Evolutionary conservation across 1,140 invertebrate species (phyloP).

Genomic region (Drosophila subobscura): DNA sequence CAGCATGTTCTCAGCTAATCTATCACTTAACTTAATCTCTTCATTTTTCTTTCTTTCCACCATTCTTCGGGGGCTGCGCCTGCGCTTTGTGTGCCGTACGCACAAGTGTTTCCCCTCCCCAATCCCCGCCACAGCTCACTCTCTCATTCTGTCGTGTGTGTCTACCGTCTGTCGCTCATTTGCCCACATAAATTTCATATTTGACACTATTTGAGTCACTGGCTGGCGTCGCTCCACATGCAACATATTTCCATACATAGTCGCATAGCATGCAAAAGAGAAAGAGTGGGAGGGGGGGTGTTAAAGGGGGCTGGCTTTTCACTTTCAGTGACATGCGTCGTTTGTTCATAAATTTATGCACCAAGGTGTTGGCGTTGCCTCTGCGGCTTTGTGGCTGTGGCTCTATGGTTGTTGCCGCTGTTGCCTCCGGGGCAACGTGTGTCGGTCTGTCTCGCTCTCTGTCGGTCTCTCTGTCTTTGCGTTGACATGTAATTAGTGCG

Average conservation of each 20-base stretch:
- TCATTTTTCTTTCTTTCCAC: no score
- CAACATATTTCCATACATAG: conserved; percentile 42
- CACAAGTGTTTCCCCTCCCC: conserved; percentile 31
- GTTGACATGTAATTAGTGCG: conserved; percentile 78
- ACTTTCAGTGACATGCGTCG: conserved; percentile 65
- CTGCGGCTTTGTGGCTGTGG: conserved; percentile 12
- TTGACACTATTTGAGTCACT: conserved; percentile 66
- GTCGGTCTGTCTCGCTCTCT: conserved; percentile 17
- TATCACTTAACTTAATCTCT: no score
- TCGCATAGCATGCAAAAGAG: conserved; percentile 5
- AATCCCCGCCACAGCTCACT: conserved; percentile 1
- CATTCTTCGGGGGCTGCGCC: conserved; percentile 12
- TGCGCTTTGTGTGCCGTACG: conserved; percentile 20
- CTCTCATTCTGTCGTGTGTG: conserved; percentile 10
- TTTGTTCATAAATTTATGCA: conserved; percentile 76
- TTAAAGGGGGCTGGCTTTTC: neutral
- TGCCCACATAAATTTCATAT: conserved; percentile 77
- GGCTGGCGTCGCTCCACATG: conserved; percentile 56
- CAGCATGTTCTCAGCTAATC: no score
- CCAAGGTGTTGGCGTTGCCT: conserved; percentile 70
- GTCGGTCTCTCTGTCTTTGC: conserved; percentile 27
- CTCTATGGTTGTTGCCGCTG: conserved; percentile 15
- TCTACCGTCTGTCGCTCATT: conserved; percentile 32
- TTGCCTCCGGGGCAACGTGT: conserved; percentile 43
- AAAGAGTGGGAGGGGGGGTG: neutral